Percentiles rank a stretch among this genome's conserved stretches.
These are phyloP conservation scores for Lymantria monacha DNA, from an alignment of 2,888 invertebrate species.

Conservation along the genomic window DNA sequence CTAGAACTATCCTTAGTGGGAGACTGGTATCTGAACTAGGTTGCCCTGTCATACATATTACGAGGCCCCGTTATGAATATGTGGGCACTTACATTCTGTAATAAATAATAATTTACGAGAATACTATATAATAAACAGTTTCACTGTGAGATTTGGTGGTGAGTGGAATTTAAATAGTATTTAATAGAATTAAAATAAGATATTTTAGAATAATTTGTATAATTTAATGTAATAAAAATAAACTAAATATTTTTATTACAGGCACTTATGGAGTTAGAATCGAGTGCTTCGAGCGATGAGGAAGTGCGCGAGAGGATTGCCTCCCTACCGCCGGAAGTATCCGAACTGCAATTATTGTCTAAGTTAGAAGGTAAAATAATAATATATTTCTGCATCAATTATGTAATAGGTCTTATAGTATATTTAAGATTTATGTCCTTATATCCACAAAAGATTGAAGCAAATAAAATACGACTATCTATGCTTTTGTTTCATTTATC, in stretches of 20 bases:
- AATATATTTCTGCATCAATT: slow-evolving; percentile 31
- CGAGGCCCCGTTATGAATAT: too few relatives aligned
- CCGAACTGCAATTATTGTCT: slow-evolving; percentile 92
- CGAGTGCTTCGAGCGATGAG: slow-evolving; percentile 97
- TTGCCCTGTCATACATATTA: too few relatives aligned
- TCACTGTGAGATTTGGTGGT: too few relatives aligned
- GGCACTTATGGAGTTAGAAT: slow-evolving; percentile 92
- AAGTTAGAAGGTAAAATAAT: slow-evolving; percentile 89
- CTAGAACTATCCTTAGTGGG: too few relatives aligned
- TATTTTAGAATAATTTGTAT: too few relatives aligned
- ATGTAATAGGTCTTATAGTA: slow-evolving; percentile 18
- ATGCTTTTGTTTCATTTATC: slow-evolving; percentile 34
- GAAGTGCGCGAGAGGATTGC: slow-evolving; percentile 95
- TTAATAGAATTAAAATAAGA: too few relatives aligned
- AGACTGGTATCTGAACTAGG: too few relatives aligned
- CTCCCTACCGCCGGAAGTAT: slow-evolving; percentile 96
- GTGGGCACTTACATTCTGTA: too few relatives aligned
- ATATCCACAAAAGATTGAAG: slow-evolving; percentile 7
- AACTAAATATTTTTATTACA: slow-evolving; percentile 39
- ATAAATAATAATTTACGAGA: too few relatives aligned
- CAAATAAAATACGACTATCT: slow-evolving; percentile 10
- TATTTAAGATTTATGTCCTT: slow-evolving; percentile 7
- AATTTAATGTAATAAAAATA: not conserved
- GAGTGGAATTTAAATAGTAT: too few relatives aligned
- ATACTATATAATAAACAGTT: too few relatives aligned